Conservation (phyloP, 2,888 invertebrate genomes). For the Gymnocheta viridis region DNA sequence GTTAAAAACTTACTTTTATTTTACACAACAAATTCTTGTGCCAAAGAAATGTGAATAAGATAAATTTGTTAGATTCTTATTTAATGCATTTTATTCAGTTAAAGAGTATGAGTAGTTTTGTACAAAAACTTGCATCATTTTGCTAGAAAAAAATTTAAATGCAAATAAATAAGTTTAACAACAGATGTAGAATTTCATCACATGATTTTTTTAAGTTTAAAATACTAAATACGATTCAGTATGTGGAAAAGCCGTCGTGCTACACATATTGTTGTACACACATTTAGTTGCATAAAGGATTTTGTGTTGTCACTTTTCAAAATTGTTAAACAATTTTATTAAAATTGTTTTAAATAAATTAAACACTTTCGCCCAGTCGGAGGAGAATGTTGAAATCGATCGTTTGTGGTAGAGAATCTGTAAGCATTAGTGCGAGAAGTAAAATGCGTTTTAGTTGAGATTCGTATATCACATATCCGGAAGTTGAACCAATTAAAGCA, state of each 20-base stretch:
- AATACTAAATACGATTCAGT: constrained; percentile 15
- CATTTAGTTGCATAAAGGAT: background rate
- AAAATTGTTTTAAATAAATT: background rate
- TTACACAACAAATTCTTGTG: constrained; percentile 33
- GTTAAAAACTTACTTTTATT: constrained; percentile 37
- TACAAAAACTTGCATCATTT: constrained; percentile 42
- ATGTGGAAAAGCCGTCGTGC: background rate
- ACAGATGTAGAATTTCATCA: constrained; percentile 55
- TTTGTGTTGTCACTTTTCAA: background rate
- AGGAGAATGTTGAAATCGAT: no score
- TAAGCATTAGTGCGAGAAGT: no score
- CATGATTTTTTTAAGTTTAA: constrained; percentile 39
- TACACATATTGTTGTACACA: background rate
- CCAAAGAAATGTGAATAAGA: constrained; percentile 52
- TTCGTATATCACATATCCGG: no score
- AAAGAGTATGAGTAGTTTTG: constrained; percentile 20
- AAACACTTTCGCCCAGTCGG: background rate
- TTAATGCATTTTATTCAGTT: constrained; percentile 44
- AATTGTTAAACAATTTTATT: background rate
- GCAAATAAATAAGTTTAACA: constrained; percentile 29
- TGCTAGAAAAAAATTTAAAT: background rate
- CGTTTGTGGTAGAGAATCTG: no score
- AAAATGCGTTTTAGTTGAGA: no score
- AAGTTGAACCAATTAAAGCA: no score
- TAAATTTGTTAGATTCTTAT: constrained; percentile 42